phyloP scores from a whole-genome alignment of 2,797 vertebrate species.

The Discoglossus pictus region DNA sequence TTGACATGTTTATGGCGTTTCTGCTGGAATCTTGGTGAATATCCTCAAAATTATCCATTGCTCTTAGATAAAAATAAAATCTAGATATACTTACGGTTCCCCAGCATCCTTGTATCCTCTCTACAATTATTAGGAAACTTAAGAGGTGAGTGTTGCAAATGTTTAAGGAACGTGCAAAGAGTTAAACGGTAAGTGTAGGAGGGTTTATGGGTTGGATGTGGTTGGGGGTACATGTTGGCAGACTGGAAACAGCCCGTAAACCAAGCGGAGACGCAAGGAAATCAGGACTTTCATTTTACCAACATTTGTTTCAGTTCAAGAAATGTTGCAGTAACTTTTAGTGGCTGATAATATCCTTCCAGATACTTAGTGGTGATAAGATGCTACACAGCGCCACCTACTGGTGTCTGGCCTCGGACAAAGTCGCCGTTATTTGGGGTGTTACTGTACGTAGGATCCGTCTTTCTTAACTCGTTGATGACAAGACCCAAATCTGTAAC shows the following conservation, averaged over 20 bases:
- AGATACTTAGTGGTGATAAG: constrained; percentile 53
- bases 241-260: constrained; percentile 65
- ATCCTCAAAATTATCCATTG: constrained; percentile 46
- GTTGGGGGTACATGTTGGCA: constrained; percentile 58
- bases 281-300: constrained; percentile 90
- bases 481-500: too few relatives aligned
- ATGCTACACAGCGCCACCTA: constrained; percentile 74
- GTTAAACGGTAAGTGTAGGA: constrained; percentile 59
- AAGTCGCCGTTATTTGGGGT: not conserved
- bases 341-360: constrained; percentile 8
- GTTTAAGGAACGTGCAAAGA: constrained; percentile 64
- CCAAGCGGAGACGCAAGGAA: constrained; percentile 79
- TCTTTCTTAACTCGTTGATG: not conserved
- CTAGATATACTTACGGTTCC: constrained; percentile 70
- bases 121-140: constrained; percentile 58
- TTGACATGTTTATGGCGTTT: constrained; percentile 52
- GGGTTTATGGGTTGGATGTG: constrained; percentile 59
- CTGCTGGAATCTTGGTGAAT: constrained; percentile 42
- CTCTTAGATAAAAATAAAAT: constrained; percentile 57
- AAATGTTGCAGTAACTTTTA: constrained; percentile 68
- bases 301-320: constrained; percentile 83
- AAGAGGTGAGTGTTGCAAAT: constrained; percentile 59
- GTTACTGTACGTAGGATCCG: not conserved
- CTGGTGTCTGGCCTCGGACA: constrained; percentile 54
- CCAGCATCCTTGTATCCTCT: constrained; percentile 64